Evolutionary conservation across 2,888 invertebrate genomes (phyloP).

Genomic region (Ypsolopha sequella): DNA sequence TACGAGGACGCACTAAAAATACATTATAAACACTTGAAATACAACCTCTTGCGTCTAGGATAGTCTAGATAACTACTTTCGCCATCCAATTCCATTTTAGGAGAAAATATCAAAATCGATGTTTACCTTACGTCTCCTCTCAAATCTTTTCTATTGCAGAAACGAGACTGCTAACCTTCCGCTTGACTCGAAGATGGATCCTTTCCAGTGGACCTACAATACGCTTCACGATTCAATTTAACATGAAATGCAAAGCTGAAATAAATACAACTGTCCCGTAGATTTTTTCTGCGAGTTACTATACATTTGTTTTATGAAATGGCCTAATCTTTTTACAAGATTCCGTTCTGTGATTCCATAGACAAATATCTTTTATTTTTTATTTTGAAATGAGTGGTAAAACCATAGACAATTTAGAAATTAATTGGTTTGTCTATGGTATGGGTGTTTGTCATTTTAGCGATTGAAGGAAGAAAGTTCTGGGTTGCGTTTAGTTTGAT

Average conservation of each 20-base stretch:
- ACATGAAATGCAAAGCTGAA: constrained; percentile 69
- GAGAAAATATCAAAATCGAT: constrained; percentile 67
- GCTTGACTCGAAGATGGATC: constrained; percentile 60
- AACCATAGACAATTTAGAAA: neutral
- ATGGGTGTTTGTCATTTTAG: too few relatives aligned
- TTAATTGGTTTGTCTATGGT: too few relatives aligned
- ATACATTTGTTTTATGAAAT: constrained; percentile 73
- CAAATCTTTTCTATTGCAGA: constrained; percentile 69
- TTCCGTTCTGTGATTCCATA: constrained; percentile 70
- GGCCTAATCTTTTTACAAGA: constrained; percentile 72
- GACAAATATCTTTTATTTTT: constrained; percentile 51
- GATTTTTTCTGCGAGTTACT: constrained; percentile 71
- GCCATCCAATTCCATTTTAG: constrained; percentile 44
- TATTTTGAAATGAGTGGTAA: constrained; percentile 41
- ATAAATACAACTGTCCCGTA: constrained; percentile 70
- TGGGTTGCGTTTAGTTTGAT: too few relatives aligned
- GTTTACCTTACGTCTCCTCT: constrained; percentile 71
- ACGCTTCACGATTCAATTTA: constrained; percentile 66
- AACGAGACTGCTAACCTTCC: constrained; percentile 67
- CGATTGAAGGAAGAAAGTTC: too few relatives aligned
- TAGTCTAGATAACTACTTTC: constrained; percentile 30
- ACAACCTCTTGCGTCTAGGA: constrained; percentile 27
- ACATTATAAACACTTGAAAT: constrained; percentile 55
- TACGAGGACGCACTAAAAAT: constrained; percentile 70
- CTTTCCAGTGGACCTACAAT: constrained; percentile 57